phyloP scores from a whole-genome alignment of 1,140 invertebrate genomes.

The Aphidius gifuensis region DNA sequence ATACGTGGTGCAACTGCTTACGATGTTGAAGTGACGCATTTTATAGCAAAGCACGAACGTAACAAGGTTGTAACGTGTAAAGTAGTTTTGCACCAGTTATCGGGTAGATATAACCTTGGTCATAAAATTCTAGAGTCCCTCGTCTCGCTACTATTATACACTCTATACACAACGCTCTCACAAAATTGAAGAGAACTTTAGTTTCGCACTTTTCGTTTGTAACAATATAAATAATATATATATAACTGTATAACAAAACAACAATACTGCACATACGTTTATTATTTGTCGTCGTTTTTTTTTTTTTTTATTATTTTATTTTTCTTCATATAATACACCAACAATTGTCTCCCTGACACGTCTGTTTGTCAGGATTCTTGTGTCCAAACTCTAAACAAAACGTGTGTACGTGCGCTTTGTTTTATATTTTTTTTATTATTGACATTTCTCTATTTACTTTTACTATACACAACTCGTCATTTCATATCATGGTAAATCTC shows the following conservation, averaged over 20 bases:
- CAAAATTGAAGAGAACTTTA: conserved; percentile 7
- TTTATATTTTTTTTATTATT: too few relatives aligned
- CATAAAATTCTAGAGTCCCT: conserved; percentile 15
- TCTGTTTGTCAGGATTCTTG: too few relatives aligned
- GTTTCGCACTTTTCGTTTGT: conserved; percentile 7
- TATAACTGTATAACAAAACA: background rate
- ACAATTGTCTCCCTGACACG: too few relatives aligned
- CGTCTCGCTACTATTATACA: background rate
- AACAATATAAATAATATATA: too few relatives aligned
- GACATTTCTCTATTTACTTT: too few relatives aligned
- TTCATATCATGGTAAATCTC: too few relatives aligned
- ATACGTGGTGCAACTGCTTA: background rate
- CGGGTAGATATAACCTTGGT: conserved; percentile 19
- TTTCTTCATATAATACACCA: too few relatives aligned
- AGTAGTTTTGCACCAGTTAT: conserved; percentile 18
- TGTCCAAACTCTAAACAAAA: too few relatives aligned
- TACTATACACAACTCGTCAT: too few relatives aligned
- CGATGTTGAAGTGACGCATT: conserved; percentile 7
- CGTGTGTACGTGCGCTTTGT: too few relatives aligned
- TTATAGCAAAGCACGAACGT: conserved; percentile 19
- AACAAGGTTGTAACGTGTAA: conserved; percentile 21
- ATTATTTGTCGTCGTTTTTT: conserved; percentile 5
- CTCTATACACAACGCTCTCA: background rate
- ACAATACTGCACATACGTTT: conserved; percentile 11
- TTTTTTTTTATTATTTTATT: too few relatives aligned